Evolutionary conservation across 2,113 vertebrate genomes (phyloP).

Genomic region (Macrotus californicus): DNA sequence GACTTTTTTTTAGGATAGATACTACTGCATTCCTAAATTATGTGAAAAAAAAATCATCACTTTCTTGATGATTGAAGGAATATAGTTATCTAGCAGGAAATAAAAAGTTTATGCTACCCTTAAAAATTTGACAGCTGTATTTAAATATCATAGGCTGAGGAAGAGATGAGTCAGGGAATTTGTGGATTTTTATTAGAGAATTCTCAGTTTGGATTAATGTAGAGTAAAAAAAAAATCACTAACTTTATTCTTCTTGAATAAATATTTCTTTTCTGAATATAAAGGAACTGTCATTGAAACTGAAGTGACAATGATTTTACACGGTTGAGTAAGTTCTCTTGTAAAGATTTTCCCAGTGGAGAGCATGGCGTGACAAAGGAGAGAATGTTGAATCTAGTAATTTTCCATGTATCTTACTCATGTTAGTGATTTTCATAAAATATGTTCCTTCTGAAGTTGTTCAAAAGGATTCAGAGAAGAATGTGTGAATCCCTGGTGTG

Average conservation of each 20-base stretch:
- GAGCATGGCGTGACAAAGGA: neutral
- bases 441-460: neutral
- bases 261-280: constrained; percentile 29
- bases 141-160: neutral
- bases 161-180: neutral
- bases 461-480: neutral
- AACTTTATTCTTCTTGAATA: neutral
- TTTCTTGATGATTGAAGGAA: neutral
- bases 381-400: neutral
- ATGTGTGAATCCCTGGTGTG: neutral
- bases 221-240: neutral
- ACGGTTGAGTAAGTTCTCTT: neutral
- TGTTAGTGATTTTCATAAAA: neutral
- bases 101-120: neutral
- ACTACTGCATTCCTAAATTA: neutral
- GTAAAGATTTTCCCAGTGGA: neutral
- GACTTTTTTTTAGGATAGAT: neutral
- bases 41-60: neutral
- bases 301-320: neutral
- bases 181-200: neutral
- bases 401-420: neutral
- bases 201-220: neutral
- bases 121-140: neutral
- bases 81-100: neutral
- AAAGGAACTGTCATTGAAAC: neutral